Evolutionary conservation across 2,113 vertebrate species (phyloP).

Genomic region (Scomber colias): DNA sequence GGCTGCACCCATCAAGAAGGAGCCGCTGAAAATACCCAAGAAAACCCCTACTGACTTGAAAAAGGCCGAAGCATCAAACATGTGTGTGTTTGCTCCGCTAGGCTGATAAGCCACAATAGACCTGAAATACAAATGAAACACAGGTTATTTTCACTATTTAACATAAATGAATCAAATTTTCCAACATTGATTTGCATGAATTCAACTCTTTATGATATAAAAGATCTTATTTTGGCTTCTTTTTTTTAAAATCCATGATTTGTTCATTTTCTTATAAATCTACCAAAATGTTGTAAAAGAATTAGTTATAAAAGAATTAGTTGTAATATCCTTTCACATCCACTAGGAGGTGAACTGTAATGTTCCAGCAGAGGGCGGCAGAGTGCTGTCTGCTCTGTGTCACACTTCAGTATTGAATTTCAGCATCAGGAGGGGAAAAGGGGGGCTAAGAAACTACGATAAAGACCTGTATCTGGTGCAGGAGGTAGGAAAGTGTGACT

Average conservation of each 20-base stretch:
- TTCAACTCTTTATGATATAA: too few species aligned
- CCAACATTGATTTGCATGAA: too few species aligned
- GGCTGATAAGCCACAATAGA: slow-evolving; percentile 98
- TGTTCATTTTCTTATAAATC: neutral
- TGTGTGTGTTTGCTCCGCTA: slow-evolving; percentile 92
- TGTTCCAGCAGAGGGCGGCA: slow-evolving; percentile 70
- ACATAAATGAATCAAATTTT: neutral
- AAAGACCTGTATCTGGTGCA: neutral
- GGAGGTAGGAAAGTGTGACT: slow-evolving; percentile 74
- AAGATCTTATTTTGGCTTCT: neutral
- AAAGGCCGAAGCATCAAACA: slow-evolving; percentile 95
- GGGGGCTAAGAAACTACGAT: neutral
- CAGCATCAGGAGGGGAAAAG: neutral
- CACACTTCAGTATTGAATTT: slow-evolving; percentile 45
- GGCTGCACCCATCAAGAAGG: slow-evolving; percentile 96
- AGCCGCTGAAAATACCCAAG: slow-evolving; percentile 97
- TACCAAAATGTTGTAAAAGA: neutral
- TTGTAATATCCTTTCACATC: neutral
- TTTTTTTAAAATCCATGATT: neutral
- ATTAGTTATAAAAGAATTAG: neutral
- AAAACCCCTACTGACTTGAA: slow-evolving; percentile 98
- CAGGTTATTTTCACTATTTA: neutral
- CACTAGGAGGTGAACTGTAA: neutral
- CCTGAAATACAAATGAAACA: slow-evolving; percentile 73
- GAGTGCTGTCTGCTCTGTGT: slow-evolving; percentile 24